These are phyloP conservation scores for Panthera leo DNA, from an alignment of 2,113 vertebrate species.

Conservation along the genomic window DNA sequence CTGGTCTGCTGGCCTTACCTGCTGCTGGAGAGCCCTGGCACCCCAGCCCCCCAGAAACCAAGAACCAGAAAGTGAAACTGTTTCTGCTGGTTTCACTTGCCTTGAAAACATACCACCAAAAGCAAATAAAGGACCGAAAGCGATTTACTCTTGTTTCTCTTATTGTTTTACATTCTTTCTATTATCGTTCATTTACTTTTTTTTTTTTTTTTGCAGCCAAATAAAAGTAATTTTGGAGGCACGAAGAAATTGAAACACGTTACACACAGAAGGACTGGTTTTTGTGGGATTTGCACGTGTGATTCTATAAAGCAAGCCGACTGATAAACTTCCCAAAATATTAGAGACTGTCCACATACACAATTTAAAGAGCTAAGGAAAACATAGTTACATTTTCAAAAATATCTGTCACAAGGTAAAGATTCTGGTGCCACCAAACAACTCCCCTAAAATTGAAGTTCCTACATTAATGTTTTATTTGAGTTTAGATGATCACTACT, in stretches of 20 bases:
- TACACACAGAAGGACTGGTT: background rate
- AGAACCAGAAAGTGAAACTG: constrained; percentile 65
- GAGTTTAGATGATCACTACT: accelerated
- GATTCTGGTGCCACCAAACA: background rate
- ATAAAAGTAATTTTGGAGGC: background rate
- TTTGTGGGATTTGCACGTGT: background rate
- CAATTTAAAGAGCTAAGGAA: background rate
- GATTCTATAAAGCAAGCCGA: background rate
- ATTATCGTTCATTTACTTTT: background rate
- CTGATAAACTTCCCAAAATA: background rate
- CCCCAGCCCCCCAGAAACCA: background rate
- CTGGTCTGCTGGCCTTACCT: background rate
- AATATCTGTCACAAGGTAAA: background rate
- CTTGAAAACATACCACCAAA: background rate
- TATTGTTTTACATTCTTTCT: background rate
- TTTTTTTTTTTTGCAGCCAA: background rate
- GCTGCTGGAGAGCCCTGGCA: background rate
- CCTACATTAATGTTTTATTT: background rate
- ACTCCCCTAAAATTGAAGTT: constrained; percentile 30
- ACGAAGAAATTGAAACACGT: background rate
- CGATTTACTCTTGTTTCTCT: background rate
- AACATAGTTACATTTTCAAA: background rate
- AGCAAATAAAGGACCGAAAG: background rate
- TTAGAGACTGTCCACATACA: background rate
- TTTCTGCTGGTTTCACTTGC: background rate